These are phyloP conservation scores for Todiramphus chloris DNA, from an alignment of 2,113 vertebrate genomes.

Conservation along the genomic window DNA sequence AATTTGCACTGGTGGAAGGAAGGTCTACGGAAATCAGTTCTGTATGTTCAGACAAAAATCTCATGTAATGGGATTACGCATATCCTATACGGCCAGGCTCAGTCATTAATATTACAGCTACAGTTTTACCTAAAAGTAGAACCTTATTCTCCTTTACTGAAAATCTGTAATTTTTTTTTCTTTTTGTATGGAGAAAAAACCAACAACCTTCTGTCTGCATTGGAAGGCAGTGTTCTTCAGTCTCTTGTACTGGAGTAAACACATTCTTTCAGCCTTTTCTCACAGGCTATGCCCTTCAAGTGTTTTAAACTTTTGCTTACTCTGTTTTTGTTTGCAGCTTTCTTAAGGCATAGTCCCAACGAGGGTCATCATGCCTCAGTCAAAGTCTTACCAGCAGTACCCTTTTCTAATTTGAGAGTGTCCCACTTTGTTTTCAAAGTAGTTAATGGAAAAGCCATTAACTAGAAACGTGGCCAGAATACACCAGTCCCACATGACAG, in stretches of 20 bases:
- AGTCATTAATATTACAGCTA: not conserved
- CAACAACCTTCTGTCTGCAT: not conserved
- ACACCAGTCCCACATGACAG: not conserved
- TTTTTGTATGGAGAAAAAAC: not conserved
- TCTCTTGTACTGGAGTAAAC: not conserved
- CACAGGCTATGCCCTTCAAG: not conserved
- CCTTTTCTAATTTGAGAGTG: not conserved
- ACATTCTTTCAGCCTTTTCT: not conserved
- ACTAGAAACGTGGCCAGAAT: not conserved
- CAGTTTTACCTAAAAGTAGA: not conserved
- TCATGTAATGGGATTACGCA: not conserved
- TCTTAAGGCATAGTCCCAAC: not conserved
- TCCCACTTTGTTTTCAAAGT: not conserved
- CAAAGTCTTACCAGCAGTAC: not conserved
- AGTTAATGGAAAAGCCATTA: conserved; percentile 38
- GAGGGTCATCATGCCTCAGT: not conserved
- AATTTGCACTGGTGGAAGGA: rapidly evolving
- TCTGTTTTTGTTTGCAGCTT: not conserved
- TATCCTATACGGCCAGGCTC: not conserved
- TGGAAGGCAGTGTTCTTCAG: not conserved
- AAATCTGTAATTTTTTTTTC: not conserved
- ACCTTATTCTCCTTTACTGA: not conserved
- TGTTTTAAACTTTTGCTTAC: not conserved
- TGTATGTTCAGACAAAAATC: not conserved
- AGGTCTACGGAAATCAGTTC: not conserved